Conservation (phyloP, 1,140 invertebrate species). For the Cotesia vestalis region DNA sequence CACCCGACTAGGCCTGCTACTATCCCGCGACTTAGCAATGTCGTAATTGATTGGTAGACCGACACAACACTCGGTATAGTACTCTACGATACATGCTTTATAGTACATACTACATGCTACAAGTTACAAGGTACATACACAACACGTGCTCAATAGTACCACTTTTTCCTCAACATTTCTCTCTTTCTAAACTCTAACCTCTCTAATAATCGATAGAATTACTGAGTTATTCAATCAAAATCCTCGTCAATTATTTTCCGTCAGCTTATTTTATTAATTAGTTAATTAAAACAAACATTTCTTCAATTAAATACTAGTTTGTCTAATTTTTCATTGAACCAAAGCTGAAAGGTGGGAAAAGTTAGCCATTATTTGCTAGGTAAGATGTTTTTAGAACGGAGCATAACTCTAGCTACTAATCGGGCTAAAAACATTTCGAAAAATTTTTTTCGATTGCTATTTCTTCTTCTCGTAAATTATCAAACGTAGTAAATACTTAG, state of each 20-base stretch:
- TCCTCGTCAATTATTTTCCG: not conserved
- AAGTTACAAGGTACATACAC: not conserved
- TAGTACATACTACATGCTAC: not conserved
- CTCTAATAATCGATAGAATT: not conserved
- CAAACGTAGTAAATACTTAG: too few species aligned
- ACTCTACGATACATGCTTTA: not conserved
- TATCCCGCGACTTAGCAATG: not conserved
- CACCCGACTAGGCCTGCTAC: not conserved
- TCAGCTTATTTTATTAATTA: too few species aligned
- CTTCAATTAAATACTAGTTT: too few species aligned
- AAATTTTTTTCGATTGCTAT: too few species aligned
- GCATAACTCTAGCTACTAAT: too few species aligned
- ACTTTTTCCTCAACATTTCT: not conserved
- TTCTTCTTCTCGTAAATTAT: too few species aligned
- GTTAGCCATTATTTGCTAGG: too few species aligned
- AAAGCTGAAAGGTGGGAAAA: too few species aligned
- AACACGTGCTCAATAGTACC: not conserved
- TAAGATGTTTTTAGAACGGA: too few species aligned
- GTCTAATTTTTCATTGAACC: too few species aligned
- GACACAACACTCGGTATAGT: not conserved
- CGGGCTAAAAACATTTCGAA: too few species aligned
- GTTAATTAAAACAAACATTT: too few species aligned
- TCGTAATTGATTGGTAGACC: slow-evolving; percentile 14
- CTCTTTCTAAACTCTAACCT: not conserved
- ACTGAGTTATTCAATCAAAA: slow-evolving; percentile 8